Conservation (phyloP, 2,113 vertebrate species). For the Dasyprocta punctata region DNA sequence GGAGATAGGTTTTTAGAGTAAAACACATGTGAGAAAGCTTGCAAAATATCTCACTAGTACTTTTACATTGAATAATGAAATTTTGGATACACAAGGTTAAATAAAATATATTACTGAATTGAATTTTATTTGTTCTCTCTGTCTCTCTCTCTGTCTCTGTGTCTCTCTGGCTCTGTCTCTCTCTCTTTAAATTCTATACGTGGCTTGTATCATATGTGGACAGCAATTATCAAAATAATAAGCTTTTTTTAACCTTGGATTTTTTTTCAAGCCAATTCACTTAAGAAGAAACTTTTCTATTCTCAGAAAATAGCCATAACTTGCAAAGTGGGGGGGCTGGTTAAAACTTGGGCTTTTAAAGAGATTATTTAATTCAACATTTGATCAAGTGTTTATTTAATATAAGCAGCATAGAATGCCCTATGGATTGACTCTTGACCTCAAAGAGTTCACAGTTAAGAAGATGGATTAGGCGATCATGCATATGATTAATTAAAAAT, state of each 20-base stretch:
- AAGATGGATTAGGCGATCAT: constrained; percentile 63
- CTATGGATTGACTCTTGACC: constrained; percentile 55
- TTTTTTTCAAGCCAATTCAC: constrained; percentile 28
- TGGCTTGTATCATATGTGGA: neutral
- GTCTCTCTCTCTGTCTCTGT: too few relatives aligned
- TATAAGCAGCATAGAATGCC: constrained; percentile 40
- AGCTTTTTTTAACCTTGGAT: constrained; percentile 19
- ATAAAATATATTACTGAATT: constrained; percentile 24
- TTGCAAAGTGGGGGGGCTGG: neutral
- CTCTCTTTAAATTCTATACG: neutral
- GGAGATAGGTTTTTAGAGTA: neutral
- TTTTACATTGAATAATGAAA: constrained; percentile 36
- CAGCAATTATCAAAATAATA: neutral
- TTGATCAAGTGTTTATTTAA: constrained; percentile 57
- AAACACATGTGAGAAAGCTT: neutral
- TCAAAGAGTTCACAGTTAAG: constrained; percentile 13
- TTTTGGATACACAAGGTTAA: neutral
- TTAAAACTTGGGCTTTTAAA: constrained; percentile 26
- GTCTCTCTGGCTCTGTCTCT: neutral
- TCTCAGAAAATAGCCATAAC: neutral
- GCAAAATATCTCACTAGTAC: neutral
- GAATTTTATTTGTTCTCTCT: neutral
- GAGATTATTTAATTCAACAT: constrained; percentile 46
- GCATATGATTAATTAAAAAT: constrained; percentile 52
- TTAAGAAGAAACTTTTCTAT: neutral